Evolutionary conservation across 1,140 invertebrate species (phyloP).

Genomic region (Macrosteles quadrilineatus): DNA sequence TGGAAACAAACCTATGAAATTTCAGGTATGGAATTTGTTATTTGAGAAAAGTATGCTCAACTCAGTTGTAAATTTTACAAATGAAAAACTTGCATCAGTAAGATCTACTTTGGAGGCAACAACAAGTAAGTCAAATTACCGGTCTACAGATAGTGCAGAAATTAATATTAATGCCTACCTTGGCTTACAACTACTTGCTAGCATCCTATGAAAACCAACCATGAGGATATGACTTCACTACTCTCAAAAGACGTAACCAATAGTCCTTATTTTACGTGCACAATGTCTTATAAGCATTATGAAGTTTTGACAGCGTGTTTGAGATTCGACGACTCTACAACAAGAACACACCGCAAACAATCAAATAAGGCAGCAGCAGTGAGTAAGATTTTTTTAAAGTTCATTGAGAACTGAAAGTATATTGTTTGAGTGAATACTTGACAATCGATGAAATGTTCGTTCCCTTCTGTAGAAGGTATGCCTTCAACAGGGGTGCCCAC

Average conservation of each 20-base stretch:
- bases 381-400: slow-evolving; percentile 35
- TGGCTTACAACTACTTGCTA: not conserved
- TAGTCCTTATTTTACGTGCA: not conserved
- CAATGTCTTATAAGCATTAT: not conserved
- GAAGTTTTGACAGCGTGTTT: slow-evolving; percentile 17
- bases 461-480: slow-evolving; percentile 47
- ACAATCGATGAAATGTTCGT: slow-evolving; percentile 46
- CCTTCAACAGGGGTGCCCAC: too few species aligned
- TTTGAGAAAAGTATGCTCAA: not conserved
- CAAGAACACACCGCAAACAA: not conserved
- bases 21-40: slow-evolving; percentile 21
- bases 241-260: slow-evolving; percentile 12
- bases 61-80: not conserved
- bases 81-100: slow-evolving; percentile 12
- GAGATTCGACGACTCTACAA: slow-evolving; percentile 23
- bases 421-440: not conserved
- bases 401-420: slow-evolving; percentile 16
- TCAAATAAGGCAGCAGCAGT: slow-evolving; percentile 40
- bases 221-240: not conserved
- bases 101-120: not conserved
- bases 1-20: too few species aligned
- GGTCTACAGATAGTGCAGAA: not conserved
- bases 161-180: slow-evolving; percentile 15
- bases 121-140: slow-evolving; percentile 17
- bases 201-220: slow-evolving; percentile 12